Evolutionary conservation across 2,113 vertebrate genomes (phyloP), one percentile per base, ranked within the genome.

Genomic region (Entomyzon cyanotis): DNA sequence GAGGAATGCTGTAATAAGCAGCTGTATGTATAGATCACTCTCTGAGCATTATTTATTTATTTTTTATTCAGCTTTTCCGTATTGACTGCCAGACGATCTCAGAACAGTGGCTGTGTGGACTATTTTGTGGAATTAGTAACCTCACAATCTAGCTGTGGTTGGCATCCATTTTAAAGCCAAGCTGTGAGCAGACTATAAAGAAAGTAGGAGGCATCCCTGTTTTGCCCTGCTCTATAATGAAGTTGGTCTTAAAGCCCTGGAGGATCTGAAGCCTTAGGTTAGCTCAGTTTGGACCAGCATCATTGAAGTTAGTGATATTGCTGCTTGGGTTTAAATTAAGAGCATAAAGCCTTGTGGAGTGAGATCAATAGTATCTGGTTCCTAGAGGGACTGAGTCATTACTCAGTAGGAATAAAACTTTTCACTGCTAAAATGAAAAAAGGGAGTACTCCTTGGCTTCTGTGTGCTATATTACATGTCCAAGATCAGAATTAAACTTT

Each of bases 251-350:
- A 87, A 82, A 87, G 49, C 56, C 27, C 59, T 47, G 56, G 65
- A 82, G 81, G 79, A 84, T 50, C 47, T 69, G 53, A 81, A 96
- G 42, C 42, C 89, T 67, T 77, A 59, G 55, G 64, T 84, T 95
- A 67, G 52, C 77, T 87, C 56, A 81, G 39, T 84, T 87, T 67
- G 93, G 84, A 77, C 80, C 30, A 91, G 73, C 52, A 82, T 87
- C 69, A 52, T 84, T 84, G 81, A 55, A 67, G 60, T 87, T 78
- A 71, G 59, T 87, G 69, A 33, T 78, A 27, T 44, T 71, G 62
- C 69, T 96, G 62, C 74, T 87, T 79, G 78, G 30, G 47, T 69
- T 95, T 87, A 87, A 96, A 94, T 92, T 91, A 84, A 87, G 87
- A 82, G 60, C 65, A 33, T 71, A 91, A 96, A 82, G 56, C 81